These are phyloP conservation scores for Linurgus olivaceus DNA, from an alignment of 2,797 vertebrate species.

Conservation along the genomic window DNA sequence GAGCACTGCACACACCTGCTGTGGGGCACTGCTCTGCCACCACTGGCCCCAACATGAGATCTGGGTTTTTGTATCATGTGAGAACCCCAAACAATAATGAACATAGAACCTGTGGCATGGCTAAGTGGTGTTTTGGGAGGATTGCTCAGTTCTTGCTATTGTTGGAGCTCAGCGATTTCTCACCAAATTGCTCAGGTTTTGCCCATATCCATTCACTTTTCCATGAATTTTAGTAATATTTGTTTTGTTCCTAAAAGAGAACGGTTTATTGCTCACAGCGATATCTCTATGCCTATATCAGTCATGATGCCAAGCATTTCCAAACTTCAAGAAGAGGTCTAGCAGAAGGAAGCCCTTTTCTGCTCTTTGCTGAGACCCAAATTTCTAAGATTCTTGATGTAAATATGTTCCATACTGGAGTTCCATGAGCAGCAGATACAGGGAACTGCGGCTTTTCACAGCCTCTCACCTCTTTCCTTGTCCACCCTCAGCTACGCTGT, in stretches of 20 bases:
- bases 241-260: neutral
- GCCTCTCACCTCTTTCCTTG: neutral
- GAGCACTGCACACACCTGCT: neutral
- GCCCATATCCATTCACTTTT: neutral
- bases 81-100: neutral
- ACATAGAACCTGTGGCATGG: neutral
- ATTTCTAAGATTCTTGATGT: neutral
- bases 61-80: neutral
- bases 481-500: slow-evolving; percentile 86
- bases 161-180: neutral
- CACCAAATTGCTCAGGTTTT: neutral
- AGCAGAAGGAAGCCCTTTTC: neutral
- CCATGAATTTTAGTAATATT: neutral
- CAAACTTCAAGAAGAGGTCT: neutral
- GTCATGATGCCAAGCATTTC: neutral
- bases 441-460: neutral
- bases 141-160: neutral
- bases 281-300: neutral
- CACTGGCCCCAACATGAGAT: neutral
- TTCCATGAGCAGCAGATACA: neutral
- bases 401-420: neutral
- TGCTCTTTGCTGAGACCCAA: neutral
- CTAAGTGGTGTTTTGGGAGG: neutral
- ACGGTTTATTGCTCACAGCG: neutral
- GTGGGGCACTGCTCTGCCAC: neutral